Percentiles rank a stretch among this genome's conserved stretches.
Conservation (phyloP, 37 sponge, comb jelly and placozoan species). For the Crambe crambe region DNA sequence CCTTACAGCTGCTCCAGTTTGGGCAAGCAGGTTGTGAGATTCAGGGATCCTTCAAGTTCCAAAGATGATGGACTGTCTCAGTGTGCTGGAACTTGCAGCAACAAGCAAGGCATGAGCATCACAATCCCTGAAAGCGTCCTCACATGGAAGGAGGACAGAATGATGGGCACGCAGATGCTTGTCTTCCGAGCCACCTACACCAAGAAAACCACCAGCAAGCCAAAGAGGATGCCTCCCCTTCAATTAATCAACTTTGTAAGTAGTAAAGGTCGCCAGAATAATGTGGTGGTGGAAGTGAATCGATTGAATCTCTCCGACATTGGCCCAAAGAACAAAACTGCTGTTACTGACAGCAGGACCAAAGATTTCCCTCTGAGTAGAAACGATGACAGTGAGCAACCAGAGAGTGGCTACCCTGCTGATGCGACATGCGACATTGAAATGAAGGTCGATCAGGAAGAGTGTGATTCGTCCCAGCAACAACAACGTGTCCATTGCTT, state of each 20-base stretch:
- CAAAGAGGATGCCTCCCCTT: background rate
- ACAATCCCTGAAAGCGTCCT: slow-evolving; percentile 47
- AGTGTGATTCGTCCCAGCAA: background rate
- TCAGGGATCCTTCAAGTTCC: background rate
- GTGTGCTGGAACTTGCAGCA: background rate
- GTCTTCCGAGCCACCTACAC: slow-evolving; percentile 23
- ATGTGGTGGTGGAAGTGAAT: slow-evolving; percentile 6
- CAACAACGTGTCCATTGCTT: background rate
- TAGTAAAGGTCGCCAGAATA: slow-evolving; percentile 5
- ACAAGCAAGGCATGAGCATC: background rate
- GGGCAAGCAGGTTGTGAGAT: slow-evolving; percentile 37
- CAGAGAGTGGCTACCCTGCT: background rate
- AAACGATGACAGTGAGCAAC: too few species aligned
- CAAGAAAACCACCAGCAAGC: background rate
- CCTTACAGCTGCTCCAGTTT: slow-evolving; percentile 27
- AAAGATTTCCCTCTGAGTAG: background rate
- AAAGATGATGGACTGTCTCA: background rate
- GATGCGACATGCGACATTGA: background rate
- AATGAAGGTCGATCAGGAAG: too few species aligned
- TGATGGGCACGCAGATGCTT: slow-evolving; percentile 39
- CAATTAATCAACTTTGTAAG: slow-evolving; percentile 2
- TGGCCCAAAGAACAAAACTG: background rate
- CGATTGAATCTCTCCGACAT: slow-evolving; percentile 12
- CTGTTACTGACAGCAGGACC: background rate
- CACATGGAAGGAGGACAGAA: slow-evolving; percentile 24